Percentiles rank a stretch among this genome's conserved stretches.
Evolutionary conservation across 2,113 vertebrate genomes (phyloP).

Genomic region (Jaculus jaculus): DNA sequence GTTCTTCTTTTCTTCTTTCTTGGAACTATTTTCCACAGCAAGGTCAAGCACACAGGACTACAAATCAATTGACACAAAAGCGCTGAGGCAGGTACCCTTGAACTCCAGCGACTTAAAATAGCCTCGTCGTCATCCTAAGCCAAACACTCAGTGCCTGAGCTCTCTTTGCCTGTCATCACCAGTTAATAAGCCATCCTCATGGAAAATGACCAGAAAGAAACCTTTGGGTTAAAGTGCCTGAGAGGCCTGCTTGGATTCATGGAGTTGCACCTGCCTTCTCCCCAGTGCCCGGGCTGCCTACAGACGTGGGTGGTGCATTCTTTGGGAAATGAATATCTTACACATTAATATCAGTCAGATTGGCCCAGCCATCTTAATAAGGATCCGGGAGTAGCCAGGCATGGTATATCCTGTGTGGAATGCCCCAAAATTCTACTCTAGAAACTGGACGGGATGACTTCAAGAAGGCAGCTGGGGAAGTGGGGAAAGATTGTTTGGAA

Average conservation of each 20-base stretch:
- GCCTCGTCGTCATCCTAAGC: conserved; percentile 39
- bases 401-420: not conserved
- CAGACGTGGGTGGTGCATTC: conserved; percentile 64
- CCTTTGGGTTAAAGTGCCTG: conserved; percentile 49
- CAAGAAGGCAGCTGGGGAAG: rapidly evolving
- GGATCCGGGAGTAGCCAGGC: not conserved
- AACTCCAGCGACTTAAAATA: conserved; percentile 75
- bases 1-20: not conserved
- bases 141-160: conserved; percentile 53
- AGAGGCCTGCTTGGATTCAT: conserved; percentile 55
- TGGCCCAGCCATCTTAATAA: conserved; percentile 4
- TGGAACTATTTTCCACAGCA: conserved; percentile 69
- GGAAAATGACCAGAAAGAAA: conserved; percentile 71
- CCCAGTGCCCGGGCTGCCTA: not conserved
- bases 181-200: conserved; percentile 55
- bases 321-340: conserved; percentile 46
- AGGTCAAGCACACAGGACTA: conserved; percentile 63
- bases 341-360: not conserved
- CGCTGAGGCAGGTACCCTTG: conserved; percentile 70
- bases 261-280: not conserved
- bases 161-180: conserved; percentile 66
- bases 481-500: not conserved
- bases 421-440: not conserved
- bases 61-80: conserved; percentile 78
- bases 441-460: not conserved